Conservation (phyloP, 1,140 invertebrate species). For the Pentalonia nigronervosa region DNA sequence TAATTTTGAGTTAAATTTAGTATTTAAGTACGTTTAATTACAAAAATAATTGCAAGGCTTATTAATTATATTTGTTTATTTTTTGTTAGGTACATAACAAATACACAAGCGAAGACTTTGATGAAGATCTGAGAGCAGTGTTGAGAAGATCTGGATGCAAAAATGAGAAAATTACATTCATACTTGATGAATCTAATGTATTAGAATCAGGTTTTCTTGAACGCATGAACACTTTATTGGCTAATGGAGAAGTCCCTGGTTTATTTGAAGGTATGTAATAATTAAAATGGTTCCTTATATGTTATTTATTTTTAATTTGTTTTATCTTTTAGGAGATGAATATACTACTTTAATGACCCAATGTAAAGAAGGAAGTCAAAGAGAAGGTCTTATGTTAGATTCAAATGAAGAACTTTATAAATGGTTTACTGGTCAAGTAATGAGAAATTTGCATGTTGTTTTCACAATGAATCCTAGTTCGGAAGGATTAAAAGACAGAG, state of each 20-base stretch:
- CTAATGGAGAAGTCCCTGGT: constrained; percentile 98
- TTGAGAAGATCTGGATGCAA: constrained; percentile 94
- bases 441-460: constrained; percentile 98
- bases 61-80: neutral
- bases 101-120: constrained; percentile 98
- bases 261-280: constrained; percentile 75
- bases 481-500: constrained; percentile 96
- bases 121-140: constrained; percentile 95
- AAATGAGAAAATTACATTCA: constrained; percentile 99
- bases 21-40: neutral
- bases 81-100: constrained; percentile 90
- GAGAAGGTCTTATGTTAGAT: constrained; percentile 98
- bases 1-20: neutral
- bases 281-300: neutral
- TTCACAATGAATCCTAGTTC: constrained; percentile 99
- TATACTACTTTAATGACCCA: constrained; percentile 99
- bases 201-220: constrained; percentile 98
- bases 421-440: constrained; percentile 98
- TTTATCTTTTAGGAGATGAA: constrained; percentile 78
- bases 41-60: neutral
- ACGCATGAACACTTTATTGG: constrained; percentile 97
- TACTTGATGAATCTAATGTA: constrained; percentile 98
- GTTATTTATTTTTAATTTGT: neutral
- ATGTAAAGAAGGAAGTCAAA: constrained; percentile 97
- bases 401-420: constrained; percentile 98